Percentiles rank a stretch among this genome's conserved stretches.
Evolutionary conservation across 2,113 vertebrate genomes (phyloP).

Genomic region (Merops nubicus): DNA sequence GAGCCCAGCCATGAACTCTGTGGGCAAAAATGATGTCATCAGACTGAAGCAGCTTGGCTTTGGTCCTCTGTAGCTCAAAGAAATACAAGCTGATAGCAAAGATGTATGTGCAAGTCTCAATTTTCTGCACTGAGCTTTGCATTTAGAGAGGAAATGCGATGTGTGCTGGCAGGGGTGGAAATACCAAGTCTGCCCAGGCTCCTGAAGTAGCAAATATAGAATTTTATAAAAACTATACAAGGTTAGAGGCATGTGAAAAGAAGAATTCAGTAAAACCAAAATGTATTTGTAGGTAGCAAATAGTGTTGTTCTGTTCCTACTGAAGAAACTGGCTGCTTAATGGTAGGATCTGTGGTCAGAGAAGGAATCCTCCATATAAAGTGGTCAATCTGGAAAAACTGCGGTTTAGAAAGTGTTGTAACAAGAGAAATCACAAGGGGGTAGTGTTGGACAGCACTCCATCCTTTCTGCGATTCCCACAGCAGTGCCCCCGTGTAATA

Average conservation of each 20-base stretch:
- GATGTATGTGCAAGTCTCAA: neutral
- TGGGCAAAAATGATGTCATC: neutral
- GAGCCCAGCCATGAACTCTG: neutral
- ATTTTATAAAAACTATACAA: neutral
- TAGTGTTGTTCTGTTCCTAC: neutral
- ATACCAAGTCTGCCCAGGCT: neutral
- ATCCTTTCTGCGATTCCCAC: neutral
- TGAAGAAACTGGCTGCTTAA: neutral
- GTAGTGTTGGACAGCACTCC: conserved; percentile 73
- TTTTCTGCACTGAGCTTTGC: neutral
- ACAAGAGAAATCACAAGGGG: conserved; percentile 77
- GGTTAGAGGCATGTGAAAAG: neutral
- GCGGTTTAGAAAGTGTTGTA: neutral
- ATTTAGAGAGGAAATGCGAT: neutral
- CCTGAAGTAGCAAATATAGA: neutral
- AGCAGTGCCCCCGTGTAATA: neutral
- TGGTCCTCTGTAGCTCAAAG: neutral
- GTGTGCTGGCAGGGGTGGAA: neutral
- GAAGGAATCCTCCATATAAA: neutral
- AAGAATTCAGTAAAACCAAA: neutral
- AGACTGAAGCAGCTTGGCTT: neutral
- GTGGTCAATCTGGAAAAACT: neutral
- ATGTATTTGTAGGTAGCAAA: neutral
- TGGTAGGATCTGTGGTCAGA: neutral
- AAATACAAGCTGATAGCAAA: neutral